Conservation (phyloP, 2,797 vertebrate genomes). For the Sternarchorhynchus goeldii region DNA sequence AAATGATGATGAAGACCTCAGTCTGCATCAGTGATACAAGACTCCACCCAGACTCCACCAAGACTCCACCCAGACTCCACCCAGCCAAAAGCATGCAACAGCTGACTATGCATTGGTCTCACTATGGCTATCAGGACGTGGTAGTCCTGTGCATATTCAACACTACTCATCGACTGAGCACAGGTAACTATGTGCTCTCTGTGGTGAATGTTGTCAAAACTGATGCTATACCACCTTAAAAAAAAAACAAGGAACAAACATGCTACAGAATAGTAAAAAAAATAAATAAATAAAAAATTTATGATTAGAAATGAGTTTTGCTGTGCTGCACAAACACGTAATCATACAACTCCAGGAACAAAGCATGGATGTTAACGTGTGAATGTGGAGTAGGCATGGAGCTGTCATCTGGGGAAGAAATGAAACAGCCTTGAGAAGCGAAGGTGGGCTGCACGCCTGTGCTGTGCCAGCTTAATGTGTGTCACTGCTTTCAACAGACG, state of each 20-base stretch:
- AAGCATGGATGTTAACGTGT: conserved; percentile 38
- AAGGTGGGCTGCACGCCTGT: conserved; percentile 24
- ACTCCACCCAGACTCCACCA: neutral
- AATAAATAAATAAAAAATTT: neutral
- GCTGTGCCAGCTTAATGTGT: conserved; percentile 47
- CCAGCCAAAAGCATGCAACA: no score
- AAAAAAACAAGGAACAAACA: neutral
- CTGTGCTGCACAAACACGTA: conserved; percentile 1
- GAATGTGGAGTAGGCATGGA: conserved; percentile 36
- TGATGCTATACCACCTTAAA: neutral
- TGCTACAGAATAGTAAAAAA: neutral
- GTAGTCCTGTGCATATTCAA: neutral
- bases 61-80: neutral
- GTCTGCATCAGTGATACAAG: neutral
- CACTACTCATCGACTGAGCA: neutral
- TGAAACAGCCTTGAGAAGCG: conserved; percentile 42
- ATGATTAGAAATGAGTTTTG: neutral
- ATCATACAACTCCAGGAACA: conserved; percentile 8
- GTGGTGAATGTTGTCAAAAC: neutral
- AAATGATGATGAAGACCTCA: neutral
- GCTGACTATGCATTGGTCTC: neutral
- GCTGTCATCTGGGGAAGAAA: conserved; percentile 39
- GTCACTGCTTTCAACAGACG: conserved; percentile 33
- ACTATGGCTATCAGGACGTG: neutral
- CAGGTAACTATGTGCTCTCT: neutral